These are phyloP conservation scores for Maniola jurtina DNA, from an alignment of 1,140 invertebrate genomes.

Conservation along the genomic window DNA sequence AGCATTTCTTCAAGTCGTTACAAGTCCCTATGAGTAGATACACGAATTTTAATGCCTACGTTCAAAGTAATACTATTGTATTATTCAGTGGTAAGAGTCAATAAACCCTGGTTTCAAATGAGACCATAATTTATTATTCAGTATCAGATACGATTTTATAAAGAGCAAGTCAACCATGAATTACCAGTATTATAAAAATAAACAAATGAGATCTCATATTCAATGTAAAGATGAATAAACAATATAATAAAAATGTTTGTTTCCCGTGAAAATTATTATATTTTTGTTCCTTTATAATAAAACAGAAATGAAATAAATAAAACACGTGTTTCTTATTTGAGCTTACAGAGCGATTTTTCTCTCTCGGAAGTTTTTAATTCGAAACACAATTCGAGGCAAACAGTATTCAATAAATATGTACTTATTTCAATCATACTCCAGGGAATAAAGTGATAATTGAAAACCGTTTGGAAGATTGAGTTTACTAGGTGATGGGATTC, in stretches of 20 bases:
- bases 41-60: too few relatives aligned
- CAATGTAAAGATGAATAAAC: background rate
- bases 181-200: too few relatives aligned
- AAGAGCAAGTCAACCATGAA: too few relatives aligned
- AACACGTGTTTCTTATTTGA: conserved; percentile 3
- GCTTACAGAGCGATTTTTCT: background rate
- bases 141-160: too few relatives aligned
- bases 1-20: too few relatives aligned
- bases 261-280: background rate
- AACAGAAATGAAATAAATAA: conserved; percentile 7
- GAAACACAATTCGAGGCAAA: background rate
- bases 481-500: too few relatives aligned
- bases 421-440: conserved; percentile 4
- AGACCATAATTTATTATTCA: too few relatives aligned
- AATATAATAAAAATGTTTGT: background rate
- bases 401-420: background rate
- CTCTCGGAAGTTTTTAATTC: background rate
- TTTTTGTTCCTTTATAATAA: conserved; percentile 1
- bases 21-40: too few relatives aligned
- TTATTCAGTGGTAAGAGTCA: too few relatives aligned
- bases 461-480: background rate
- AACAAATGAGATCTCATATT: too few relatives aligned
- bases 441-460: background rate
- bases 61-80: too few relatives aligned
- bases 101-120: too few relatives aligned